Evolutionary conservation across 1,140 invertebrate species (phyloP).

Genomic region (Carcinoscorpius rotundicauda): DNA sequence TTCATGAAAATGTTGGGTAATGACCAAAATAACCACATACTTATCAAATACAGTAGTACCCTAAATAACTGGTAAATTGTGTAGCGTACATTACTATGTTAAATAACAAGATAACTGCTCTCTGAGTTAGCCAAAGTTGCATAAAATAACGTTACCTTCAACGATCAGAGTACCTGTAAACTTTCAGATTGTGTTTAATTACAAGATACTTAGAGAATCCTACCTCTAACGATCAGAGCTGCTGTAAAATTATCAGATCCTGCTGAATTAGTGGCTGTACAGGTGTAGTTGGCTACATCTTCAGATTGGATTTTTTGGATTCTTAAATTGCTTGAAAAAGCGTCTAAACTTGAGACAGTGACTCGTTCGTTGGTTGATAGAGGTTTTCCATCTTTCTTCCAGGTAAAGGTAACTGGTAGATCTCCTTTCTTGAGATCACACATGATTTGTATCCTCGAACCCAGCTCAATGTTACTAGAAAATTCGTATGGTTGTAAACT

Average conservation of each 20-base stretch:
- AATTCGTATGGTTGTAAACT: too few relatives aligned
- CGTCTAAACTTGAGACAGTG: not conserved
- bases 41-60: too few relatives aligned
- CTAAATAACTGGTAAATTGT: too few relatives aligned
- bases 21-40: too few relatives aligned
- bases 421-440: not conserved
- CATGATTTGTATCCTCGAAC: not conserved
- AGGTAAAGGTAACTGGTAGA: not conserved
- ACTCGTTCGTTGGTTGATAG: not conserved
- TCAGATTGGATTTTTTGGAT: not conserved
- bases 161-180: too few relatives aligned
- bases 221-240: conserved; percentile 8
- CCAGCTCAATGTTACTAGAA: not conserved
- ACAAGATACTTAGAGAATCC: not conserved
- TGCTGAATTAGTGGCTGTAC: conserved; percentile 5
- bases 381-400: conserved; percentile 3
- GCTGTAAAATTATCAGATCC: conserved; percentile 7
- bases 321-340: not conserved
- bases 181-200: too few relatives aligned
- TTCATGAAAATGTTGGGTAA: too few relatives aligned
- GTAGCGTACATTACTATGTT: too few relatives aligned
- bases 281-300: conserved; percentile 16
- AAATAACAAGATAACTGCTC: too few relatives aligned
- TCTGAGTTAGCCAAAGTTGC: too few relatives aligned
- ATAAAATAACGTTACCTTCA: too few relatives aligned